Conservation (phyloP, 2,113 vertebrate genomes). For the Symphodus melops region DNA sequence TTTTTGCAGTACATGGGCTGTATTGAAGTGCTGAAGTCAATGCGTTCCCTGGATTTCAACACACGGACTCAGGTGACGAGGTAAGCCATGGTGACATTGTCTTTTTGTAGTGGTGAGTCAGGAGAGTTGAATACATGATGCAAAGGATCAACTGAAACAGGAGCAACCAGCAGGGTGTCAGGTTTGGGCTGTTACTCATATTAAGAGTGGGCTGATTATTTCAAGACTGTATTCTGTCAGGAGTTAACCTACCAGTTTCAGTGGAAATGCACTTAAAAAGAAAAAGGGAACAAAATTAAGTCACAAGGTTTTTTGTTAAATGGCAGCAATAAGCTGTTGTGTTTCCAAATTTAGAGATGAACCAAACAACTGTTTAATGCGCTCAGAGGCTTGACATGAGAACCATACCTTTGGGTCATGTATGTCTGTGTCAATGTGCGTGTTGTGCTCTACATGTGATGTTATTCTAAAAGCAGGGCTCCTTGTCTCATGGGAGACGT, state of each 20-base stretch:
- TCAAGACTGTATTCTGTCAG: background rate
- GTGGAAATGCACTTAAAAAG: background rate
- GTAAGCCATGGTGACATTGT: slow-evolving; percentile 73
- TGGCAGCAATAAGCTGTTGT: background rate
- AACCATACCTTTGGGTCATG: slow-evolving; percentile 19
- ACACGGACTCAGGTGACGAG: slow-evolving; percentile 97
- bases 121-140: slow-evolving; percentile 42
- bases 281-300: background rate
- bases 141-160: background rate
- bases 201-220: background rate
- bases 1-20: slow-evolving; percentile 94
- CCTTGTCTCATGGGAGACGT: slow-evolving; percentile 41
- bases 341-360: slow-evolving; percentile 6
- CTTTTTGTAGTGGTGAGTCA: slow-evolving; percentile 22
- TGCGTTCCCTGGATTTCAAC: slow-evolving; percentile 96
- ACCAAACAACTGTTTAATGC: background rate
- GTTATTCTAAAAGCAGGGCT: slow-evolving; percentile 58
- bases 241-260: background rate
- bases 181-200: background rate
- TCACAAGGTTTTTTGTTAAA: background rate
- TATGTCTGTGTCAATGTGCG: slow-evolving; percentile 22
- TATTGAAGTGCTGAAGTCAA: slow-evolving; percentile 95
- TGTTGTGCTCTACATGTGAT: slow-evolving; percentile 41
- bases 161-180: background rate
- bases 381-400: background rate